Conservation (phyloP, 2,888 invertebrate genomes). For the Synergus laeviventris region DNA sequence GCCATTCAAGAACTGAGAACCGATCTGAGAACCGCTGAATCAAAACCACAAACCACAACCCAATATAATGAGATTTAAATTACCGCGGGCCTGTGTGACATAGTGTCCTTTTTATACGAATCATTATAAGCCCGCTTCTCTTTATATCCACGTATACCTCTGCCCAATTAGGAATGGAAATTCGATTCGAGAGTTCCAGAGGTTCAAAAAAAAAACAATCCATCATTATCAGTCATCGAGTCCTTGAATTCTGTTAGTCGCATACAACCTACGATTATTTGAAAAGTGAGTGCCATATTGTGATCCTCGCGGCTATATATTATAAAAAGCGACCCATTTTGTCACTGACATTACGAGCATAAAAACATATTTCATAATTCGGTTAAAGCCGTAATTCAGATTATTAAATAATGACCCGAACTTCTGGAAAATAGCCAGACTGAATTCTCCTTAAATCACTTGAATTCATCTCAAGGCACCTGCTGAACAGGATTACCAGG, state of each 20-base stretch:
- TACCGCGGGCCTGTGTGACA: conserved; percentile 74
- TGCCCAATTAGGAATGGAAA: conserved; percentile 68
- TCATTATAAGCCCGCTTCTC: conserved; percentile 54
- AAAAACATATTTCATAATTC: no score
- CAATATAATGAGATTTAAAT: conserved; percentile 76
- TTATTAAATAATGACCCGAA: background rate
- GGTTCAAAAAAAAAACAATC: conserved; percentile 56
- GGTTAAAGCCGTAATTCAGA: background rate
- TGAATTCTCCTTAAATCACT: no score
- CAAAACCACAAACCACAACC: conserved; percentile 73
- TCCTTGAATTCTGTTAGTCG: conserved; percentile 43
- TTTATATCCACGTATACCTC: conserved; percentile 44
- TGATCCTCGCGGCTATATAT: background rate
- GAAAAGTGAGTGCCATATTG: conserved; percentile 5
- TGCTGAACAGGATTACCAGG: no score
- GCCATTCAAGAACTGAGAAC: conserved; percentile 9
- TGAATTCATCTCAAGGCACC: no score
- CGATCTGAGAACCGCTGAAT: conserved; percentile 65
- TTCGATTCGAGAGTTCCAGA: conserved; percentile 65
- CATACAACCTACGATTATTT: conserved; percentile 6
- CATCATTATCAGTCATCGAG: conserved; percentile 54
- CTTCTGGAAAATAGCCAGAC: no score
- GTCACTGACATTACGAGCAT: background rate
- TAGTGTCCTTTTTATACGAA: conserved; percentile 68
- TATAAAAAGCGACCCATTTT: background rate